Evolutionary conservation across 2,888 invertebrate species (phyloP).

Genomic region (Crocallis elinguaria): DNA sequence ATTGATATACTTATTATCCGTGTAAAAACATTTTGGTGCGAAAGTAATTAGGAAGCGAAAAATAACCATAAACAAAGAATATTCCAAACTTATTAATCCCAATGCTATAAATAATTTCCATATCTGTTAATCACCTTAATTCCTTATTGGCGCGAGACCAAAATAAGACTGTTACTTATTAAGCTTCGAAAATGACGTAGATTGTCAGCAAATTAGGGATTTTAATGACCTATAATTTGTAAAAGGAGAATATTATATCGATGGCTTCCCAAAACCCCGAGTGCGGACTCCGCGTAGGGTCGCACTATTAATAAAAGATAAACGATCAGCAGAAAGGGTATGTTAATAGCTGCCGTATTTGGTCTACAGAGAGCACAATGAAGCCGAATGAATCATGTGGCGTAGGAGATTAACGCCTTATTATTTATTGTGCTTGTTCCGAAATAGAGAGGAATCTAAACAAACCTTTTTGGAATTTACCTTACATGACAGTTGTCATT

Average conservation of each 20-base stretch:
- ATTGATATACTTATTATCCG: too few relatives aligned
- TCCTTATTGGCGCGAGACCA: constrained; percentile 30
- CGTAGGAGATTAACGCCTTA: constrained; percentile 55
- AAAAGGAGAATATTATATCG: constrained; percentile 38
- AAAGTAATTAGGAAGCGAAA: constrained; percentile 9
- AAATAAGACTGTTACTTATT: constrained; percentile 36
- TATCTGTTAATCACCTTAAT: constrained; percentile 33
- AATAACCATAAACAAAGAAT: constrained; percentile 18
- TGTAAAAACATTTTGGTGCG: background rate
- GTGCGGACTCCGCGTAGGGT: constrained; percentile 30
- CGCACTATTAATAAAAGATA: constrained; percentile 54
- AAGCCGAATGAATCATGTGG: constrained; percentile 62
- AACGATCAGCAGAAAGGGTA: constrained; percentile 64
- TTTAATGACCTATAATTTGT: constrained; percentile 41
- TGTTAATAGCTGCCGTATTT: constrained; percentile 66
- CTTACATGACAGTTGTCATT: constrained; percentile 30
- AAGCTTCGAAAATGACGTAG: constrained; percentile 34
- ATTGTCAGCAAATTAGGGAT: constrained; percentile 35
- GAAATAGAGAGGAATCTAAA: constrained; percentile 28
- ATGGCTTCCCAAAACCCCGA: constrained; percentile 33
- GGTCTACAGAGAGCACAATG: constrained; percentile 53
- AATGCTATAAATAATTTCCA: constrained; percentile 35
- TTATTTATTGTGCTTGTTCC: constrained; percentile 26
- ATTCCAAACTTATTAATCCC: constrained; percentile 12
- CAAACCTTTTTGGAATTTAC: constrained; percentile 28